phyloP scores from a whole-genome alignment of 1,140 invertebrate genomes.

The Belonocnema kinseyi region DNA sequence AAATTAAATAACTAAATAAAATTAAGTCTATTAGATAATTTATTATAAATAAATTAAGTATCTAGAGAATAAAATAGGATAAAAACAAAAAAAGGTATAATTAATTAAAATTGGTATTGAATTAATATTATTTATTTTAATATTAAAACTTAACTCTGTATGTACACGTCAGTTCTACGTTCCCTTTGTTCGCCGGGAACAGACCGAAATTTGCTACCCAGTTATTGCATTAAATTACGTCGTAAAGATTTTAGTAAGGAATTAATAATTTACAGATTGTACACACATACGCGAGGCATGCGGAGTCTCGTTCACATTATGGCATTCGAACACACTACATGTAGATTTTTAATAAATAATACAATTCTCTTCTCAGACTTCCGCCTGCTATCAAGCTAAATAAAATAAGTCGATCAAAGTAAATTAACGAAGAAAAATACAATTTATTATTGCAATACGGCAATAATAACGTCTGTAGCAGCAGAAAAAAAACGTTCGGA shows the following conservation, averaged over 20 bases:
- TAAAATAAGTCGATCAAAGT: slow-evolving; percentile 28
- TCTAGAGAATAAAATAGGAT: too few species aligned
- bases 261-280: slow-evolving; percentile 67
- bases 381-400: slow-evolving; percentile 14
- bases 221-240: slow-evolving; percentile 62
- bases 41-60: too few species aligned
- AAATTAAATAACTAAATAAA: too few species aligned
- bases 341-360: slow-evolving; percentile 55
- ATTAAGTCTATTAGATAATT: too few species aligned
- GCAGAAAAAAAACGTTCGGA: slow-evolving; percentile 9
- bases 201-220: slow-evolving; percentile 50
- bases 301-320: slow-evolving; percentile 41
- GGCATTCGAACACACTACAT: slow-evolving; percentile 46
- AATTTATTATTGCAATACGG: neutral
- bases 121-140: slow-evolving; percentile 58
- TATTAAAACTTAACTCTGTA: slow-evolving; percentile 68
- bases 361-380: slow-evolving; percentile 41
- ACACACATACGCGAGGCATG: slow-evolving; percentile 61
- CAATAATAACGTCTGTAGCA: slow-evolving; percentile 37
- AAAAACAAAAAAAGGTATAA: too few species aligned
- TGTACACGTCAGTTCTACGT: slow-evolving; percentile 69
- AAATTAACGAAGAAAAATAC: slow-evolving; percentile 39
- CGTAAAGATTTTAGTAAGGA: slow-evolving; percentile 52
- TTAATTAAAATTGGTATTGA: neutral
- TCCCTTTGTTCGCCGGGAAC: slow-evolving; percentile 44